These are phyloP conservation scores for Salminus brasiliensis DNA, from an alignment of 2,113 vertebrate species.

Conservation along the genomic window DNA sequence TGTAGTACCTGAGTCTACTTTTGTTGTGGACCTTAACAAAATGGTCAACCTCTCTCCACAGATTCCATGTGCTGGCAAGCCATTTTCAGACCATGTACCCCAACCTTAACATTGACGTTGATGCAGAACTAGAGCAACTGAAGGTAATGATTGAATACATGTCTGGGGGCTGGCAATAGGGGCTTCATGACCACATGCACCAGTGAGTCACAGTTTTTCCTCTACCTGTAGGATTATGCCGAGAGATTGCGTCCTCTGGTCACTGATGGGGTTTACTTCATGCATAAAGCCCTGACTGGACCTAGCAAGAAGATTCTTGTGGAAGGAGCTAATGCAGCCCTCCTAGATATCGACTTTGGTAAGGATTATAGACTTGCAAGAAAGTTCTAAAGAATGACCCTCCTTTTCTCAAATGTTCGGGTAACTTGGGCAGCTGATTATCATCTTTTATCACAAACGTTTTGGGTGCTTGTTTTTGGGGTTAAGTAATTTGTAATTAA, in stretches of 20 bases:
- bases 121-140: constrained; percentile 75
- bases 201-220: background rate
- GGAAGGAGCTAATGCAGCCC: constrained; percentile 82
- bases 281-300: constrained; percentile 79
- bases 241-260: constrained; percentile 77
- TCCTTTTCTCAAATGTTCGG: background rate
- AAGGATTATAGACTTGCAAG: constrained; percentile 26
- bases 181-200: background rate
- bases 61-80: constrained; percentile 76
- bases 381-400: background rate
- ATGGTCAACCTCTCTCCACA: constrained; percentile 39
- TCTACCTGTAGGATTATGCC: constrained; percentile 60
- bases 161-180: background rate
- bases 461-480: no score
- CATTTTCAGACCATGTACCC: constrained; percentile 80
- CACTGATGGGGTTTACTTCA: constrained; percentile 83
- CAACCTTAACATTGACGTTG: constrained; percentile 73
- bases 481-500: no score
- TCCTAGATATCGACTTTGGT: constrained; percentile 85
- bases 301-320: constrained; percentile 83
- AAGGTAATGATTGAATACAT: constrained; percentile 67
- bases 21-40: background rate
- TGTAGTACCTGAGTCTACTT: background rate
- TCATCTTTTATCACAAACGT: background rate
- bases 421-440: no score